Percentiles rank a stretch among this genome's conserved stretches.
Evolutionary conservation across 1,140 invertebrate genomes (phyloP).

Genomic region (Manduca sexta): DNA sequence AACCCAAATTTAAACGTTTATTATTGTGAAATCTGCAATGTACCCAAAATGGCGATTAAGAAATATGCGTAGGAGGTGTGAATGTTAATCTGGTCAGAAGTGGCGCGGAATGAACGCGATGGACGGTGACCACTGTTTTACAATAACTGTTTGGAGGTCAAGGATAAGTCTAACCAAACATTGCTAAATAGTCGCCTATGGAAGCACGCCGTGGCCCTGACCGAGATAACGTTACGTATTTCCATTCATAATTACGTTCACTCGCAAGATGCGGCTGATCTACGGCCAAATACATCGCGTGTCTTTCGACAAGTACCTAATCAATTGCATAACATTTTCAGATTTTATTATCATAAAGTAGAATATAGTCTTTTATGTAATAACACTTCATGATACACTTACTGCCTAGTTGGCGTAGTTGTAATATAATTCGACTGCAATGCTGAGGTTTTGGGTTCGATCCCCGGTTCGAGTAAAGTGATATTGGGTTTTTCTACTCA

Average conservation of each 20-base stretch:
- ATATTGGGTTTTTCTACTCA: no score
- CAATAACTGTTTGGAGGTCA: conserved; percentile 9
- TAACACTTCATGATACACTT: no score
- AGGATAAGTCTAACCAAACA: conserved; percentile 7
- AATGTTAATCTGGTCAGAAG: not conserved
- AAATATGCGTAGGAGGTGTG: not conserved
- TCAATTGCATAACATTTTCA: no score
- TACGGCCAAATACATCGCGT: not conserved
- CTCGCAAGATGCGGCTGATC: conserved; percentile 9
- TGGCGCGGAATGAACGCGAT: not conserved
- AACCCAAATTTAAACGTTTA: not conserved
- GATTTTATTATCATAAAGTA: no score
- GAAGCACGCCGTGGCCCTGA: conserved; percentile 13
- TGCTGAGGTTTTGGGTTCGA: no score
- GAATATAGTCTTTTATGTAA: no score
- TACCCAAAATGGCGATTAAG: not conserved
- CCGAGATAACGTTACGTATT: conserved; percentile 13
- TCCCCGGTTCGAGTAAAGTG: no score
- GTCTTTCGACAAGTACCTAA: not conserved
- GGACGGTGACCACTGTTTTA: conserved; percentile 4
- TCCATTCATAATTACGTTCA: conserved; percentile 16
- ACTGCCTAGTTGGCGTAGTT: no score
- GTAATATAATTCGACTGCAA: no score
- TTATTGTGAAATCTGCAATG: not conserved
- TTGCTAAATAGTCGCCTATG: conserved; percentile 8